A percentile compares a stretch with the other conserved stretches of the same genome.
phyloP scores from a whole-genome alignment of 2,888 invertebrate species.

The Apeira syringaria region DNA sequence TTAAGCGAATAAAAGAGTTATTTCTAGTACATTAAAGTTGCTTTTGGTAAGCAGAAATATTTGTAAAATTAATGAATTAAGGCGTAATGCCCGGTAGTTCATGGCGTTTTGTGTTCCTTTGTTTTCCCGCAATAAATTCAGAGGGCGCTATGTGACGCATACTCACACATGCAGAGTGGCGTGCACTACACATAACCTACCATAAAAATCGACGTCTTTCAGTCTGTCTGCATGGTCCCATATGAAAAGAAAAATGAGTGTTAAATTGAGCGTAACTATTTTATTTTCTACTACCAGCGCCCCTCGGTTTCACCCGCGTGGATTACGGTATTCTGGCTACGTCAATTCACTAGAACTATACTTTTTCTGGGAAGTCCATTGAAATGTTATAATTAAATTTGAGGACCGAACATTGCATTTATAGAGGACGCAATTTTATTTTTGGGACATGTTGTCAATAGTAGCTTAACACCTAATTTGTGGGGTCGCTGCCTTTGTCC shows the following conservation, averaged over 20 bases:
- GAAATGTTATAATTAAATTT: no score
- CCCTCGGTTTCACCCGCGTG: no score
- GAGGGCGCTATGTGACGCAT: slow-evolving; percentile 42
- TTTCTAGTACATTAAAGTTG: neutral
- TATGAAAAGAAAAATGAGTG: slow-evolving; percentile 9
- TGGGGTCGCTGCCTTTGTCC: no score
- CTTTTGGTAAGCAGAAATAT: slow-evolving; percentile 10
- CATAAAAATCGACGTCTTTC: slow-evolving; percentile 24
- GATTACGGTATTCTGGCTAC: no score
- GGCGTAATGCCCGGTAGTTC: slow-evolving; percentile 73
- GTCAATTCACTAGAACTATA: no score
- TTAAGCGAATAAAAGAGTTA: slow-evolving; percentile 17
- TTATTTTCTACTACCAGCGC: no score
- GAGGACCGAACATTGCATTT: no score
- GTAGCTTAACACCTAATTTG: no score
- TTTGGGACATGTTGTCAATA: no score
- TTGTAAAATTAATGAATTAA: slow-evolving; percentile 80
- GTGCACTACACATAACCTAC: slow-evolving; percentile 18
- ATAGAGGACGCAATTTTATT: no score
- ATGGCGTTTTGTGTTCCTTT: slow-evolving; percentile 68
- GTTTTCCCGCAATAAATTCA: slow-evolving; percentile 48
- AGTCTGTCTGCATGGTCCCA: slow-evolving; percentile 13
- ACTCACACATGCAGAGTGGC: slow-evolving; percentile 2
- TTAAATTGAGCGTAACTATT: no score
- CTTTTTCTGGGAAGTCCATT: no score